Evolutionary conservation across 30 jellyfish, hydroid and myxozoan genomes (phyloP), one percentile per base, ranked within the genome.

Genomic region (Phacellophora camtschatica): DNA sequence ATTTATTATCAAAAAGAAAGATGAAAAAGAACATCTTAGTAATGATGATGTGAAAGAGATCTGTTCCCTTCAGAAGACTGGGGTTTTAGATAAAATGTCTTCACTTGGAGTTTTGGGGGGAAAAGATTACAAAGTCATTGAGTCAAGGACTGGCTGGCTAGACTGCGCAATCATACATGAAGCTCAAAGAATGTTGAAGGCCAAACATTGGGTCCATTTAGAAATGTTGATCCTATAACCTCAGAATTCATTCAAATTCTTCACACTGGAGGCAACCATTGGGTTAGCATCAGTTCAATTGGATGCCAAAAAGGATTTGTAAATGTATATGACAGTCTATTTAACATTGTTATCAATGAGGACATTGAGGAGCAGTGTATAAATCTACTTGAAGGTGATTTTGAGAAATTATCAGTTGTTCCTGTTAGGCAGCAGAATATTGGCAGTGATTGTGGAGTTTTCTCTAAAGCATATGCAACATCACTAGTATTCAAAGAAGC

Each of bases 341-440:
- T 0, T 16, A 54, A 1, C 68, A 54, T 18, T 24, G 68, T 54
- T 24, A 54, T 54, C 68, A 54, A 1, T 54, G 1, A 54, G 33
- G 28, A 54, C 24, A 24, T 0, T 16, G 68, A 54, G 68, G 68
- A 54, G 0, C 68, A 54, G 33, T 54, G 68, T 23, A 41, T 9
- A n/a, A 39, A 39, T 39, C 53, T 39, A 39, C 53, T 39, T 39
- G 53, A 13, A 39, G 53, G 53, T 39, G 53, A 39, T 39, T 39
- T 39, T 39, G 11, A 39, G 53, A 39, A 39, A 39, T 39, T 39
- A 13, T 39, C 53, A 39, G 53, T 39, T 39, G 53, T 39, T 39
- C 74, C 87, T 32, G 87, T 74, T 74, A 76, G 37, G 87, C 87
- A 74, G 77, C 87, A 74, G 45, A 76, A 74, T 76, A 74, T 53